Evolutionary conservation across 64 coral and sea anemone genomes (phyloP), one percentile per base, ranked within the genome.

Genomic region (Acropora yongei): DNA sequence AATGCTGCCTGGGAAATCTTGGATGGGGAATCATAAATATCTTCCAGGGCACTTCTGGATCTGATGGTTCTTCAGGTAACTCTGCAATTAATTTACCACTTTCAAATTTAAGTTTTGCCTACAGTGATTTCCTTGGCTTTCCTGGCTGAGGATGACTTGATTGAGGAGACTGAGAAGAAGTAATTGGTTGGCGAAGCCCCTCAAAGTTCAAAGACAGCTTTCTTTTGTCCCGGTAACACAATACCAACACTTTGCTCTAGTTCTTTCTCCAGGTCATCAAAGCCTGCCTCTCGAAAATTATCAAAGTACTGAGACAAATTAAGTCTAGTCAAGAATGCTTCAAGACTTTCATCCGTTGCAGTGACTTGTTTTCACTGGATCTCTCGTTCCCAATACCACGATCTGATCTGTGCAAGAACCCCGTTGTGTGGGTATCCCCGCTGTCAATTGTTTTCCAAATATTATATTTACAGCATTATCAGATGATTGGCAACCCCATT

Each of bases 241-340:
- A 93, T 93, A 41, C 78, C 85, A 47, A 93, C 86, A 57, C 68
- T 55, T 58, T 88, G 41, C n/a, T 58, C 76, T 14, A 93, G 68
- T 78, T 93, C 92, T 79, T 93, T 93, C 68, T 93, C 92, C 48
- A 89, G 73, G 41, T 93, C 86, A 68, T 93, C 86, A 49, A 81
- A 93, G 10, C 92, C 77, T 6, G 85, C 85, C 20, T 74, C 87
- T 75, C 45, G 49, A 47, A 88, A 93, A 88, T 55, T 72, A 41
- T 88, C 77, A 4, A 80, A 71, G 86, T 93, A 88, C 69, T 93
- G 57, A 81, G 77, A 82, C 69, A 93, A 82, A 65, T 93, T 88
- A 7, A 88, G 48, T 46, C 17, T 45, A 48, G 20, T 2, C 39
- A 93, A 65, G 57, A 93, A 80, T 45, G 57, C 40, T 57, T 86